These are phyloP conservation scores for Novumbra hubbsi DNA, from an alignment of 2,797 vertebrate species.

Conservation along the genomic window DNA sequence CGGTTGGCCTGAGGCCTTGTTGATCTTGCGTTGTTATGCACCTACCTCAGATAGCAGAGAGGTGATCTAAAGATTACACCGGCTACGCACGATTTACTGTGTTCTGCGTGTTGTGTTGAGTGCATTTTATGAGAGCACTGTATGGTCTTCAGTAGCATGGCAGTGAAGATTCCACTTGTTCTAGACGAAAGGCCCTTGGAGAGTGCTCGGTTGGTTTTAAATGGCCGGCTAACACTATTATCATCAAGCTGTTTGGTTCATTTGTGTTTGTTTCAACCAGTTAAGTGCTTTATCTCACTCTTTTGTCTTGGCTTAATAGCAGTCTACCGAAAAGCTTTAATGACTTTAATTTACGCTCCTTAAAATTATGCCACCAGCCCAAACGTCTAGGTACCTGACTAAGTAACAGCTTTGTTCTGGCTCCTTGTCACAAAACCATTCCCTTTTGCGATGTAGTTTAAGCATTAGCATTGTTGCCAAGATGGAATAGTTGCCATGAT, in stretches of 20 bases:
- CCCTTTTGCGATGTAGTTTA: background rate
- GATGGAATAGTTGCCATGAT: constrained; percentile 7
- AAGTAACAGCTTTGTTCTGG: background rate
- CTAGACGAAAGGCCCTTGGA: constrained; percentile 5
- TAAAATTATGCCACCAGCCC: constrained; percentile 19
- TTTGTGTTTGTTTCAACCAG: constrained; percentile 31
- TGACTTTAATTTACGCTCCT: constrained; percentile 1
- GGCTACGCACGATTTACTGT: background rate
- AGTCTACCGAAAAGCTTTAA: constrained; percentile 17
- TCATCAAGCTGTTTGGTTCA: constrained; percentile 21
- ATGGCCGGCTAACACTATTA: constrained; percentile 11
- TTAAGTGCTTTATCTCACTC: constrained; percentile 32
- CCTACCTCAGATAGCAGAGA: background rate
- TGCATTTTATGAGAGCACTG: background rate
- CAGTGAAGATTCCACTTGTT: background rate
- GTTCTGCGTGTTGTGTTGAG: background rate
- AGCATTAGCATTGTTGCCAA: constrained; percentile 5
- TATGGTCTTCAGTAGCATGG: background rate
- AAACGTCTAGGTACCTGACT: constrained; percentile 16
- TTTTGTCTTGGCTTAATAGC: constrained; percentile 32
- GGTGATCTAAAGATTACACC: background rate
- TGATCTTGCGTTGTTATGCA: background rate
- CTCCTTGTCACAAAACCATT: constrained; percentile 7
- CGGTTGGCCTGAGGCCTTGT: background rate
- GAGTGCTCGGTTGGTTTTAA: constrained; percentile 8